Evolutionary conservation across 2,888 invertebrate species (phyloP).

Genomic region (Bombyx huttoni): DNA sequence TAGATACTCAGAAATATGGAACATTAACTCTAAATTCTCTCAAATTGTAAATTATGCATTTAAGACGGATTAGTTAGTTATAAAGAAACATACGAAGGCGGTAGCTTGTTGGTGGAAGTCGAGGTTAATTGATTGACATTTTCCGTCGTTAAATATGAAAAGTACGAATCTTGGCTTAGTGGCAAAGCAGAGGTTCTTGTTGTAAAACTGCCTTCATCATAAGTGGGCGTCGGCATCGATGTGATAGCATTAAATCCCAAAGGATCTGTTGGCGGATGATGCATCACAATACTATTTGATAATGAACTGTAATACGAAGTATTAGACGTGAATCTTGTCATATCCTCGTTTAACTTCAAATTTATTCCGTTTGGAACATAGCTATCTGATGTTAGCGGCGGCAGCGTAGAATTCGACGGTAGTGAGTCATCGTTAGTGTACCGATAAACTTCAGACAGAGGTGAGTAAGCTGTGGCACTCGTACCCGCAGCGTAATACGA

Average conservation of each 20-base stretch:
- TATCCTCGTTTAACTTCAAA: slow-evolving; percentile 52
- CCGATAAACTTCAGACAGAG: slow-evolving; percentile 58
- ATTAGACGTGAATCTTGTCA: slow-evolving; percentile 35
- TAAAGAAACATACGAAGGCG: slow-evolving; percentile 50
- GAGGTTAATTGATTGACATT: slow-evolving; percentile 29
- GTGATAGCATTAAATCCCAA: slow-evolving; percentile 38
- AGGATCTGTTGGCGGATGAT: slow-evolving; percentile 36
- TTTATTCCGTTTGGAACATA: slow-evolving; percentile 57
- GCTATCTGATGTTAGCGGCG: slow-evolving; percentile 43
- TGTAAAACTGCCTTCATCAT: slow-evolving; percentile 42
- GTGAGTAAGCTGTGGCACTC: slow-evolving; percentile 53
- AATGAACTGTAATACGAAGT: slow-evolving; percentile 46
- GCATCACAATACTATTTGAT: slow-evolving; percentile 37
- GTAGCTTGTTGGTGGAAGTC: slow-evolving; percentile 37
- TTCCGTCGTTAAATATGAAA: slow-evolving; percentile 42
- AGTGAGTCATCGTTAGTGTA: slow-evolving; percentile 59
- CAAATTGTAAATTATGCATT: not conserved
- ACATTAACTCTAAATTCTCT: too few species aligned
- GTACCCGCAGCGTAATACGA: slow-evolving; percentile 47
- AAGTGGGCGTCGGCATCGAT: slow-evolving; percentile 35
- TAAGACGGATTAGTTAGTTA: slow-evolving; percentile 13
- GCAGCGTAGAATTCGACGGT: slow-evolving; percentile 42
- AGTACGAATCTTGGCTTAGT: slow-evolving; percentile 46
- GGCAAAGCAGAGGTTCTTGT: slow-evolving; percentile 30
- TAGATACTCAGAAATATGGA: not conserved